These are phyloP conservation scores for Megastigmus dorsalis DNA, from an alignment of 2,888 invertebrate species.

Conservation along the genomic window DNA sequence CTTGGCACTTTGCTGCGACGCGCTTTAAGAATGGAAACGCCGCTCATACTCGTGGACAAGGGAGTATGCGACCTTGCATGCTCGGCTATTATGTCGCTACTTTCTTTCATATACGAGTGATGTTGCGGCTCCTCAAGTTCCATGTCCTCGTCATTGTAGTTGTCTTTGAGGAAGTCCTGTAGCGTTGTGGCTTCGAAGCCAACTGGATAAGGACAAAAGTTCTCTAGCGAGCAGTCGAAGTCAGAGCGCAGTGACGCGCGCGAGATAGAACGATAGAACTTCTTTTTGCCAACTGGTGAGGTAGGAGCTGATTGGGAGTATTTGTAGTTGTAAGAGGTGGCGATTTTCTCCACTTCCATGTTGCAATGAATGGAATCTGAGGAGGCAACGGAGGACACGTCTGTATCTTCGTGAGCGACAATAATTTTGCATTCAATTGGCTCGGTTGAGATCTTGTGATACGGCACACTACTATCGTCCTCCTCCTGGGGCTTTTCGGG, in stretches of 20 bases:
- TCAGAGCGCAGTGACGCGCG: conserved; percentile 65
- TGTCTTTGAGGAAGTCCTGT: conserved; percentile 64
- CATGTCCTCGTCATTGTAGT: conserved; percentile 70
- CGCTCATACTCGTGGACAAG: conserved; percentile 64
- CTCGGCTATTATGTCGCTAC: conserved; percentile 44
- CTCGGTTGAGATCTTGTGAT: conserved; percentile 23
- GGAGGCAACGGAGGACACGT: conserved; percentile 43
- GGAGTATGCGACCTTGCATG: conserved; percentile 64
- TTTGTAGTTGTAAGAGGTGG: conserved; percentile 63
- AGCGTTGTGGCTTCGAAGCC: conserved; percentile 64
- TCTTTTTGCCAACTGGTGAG: conserved; percentile 64
- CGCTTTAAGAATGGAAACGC: conserved; percentile 65
- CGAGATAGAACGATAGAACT: conserved; percentile 58
- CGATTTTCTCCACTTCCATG: conserved; percentile 41
- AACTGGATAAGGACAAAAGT: conserved; percentile 64
- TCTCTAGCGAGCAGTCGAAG: conserved; percentile 65
- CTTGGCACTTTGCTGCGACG: conserved; percentile 73
- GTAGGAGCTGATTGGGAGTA: conserved; percentile 64
- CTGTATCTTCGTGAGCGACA: conserved; percentile 47
- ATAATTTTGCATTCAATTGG: conserved; percentile 53
- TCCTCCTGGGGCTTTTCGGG: conserved; percentile 57
- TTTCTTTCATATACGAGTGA: conserved; percentile 62
- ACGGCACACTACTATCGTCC: conserved; percentile 47
- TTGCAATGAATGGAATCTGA: conserved; percentile 31
- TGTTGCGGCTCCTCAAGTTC: conserved; percentile 69